Percentiles rank a stretch among this genome's conserved stretches.
Evolutionary conservation across 2,888 invertebrate genomes (phyloP).

Genomic region (Ferrisia virgata): DNA sequence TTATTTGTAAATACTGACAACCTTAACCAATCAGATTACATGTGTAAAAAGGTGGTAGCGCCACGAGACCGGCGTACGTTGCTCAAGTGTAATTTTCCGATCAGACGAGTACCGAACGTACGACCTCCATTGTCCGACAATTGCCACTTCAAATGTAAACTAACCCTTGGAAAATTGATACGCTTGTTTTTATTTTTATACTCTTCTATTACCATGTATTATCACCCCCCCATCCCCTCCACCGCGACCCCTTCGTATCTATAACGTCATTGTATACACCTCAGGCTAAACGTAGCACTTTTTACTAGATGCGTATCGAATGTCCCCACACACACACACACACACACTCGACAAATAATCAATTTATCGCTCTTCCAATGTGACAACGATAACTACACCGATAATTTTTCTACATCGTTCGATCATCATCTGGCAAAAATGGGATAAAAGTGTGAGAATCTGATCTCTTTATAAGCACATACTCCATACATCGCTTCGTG

Average conservation of each 20-base stretch:
- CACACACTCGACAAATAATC: not conserved
- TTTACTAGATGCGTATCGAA: conserved; percentile 14
- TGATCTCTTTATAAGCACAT: not conserved
- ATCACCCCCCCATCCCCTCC: not conserved
- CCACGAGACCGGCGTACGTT: conserved; percentile 37
- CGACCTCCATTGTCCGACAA: conserved; percentile 3
- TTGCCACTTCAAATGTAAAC: conserved; percentile 34
- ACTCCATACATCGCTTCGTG: not conserved
- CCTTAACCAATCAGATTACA: conserved; percentile 35
- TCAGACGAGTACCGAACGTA: conserved; percentile 6
- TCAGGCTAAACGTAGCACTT: not conserved
- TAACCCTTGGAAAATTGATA: conserved; percentile 40
- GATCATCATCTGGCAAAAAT: not conserved
- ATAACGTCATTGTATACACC: no score
- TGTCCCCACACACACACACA: not conserved
- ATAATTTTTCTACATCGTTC: not conserved
- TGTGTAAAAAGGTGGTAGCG: conserved; percentile 10
- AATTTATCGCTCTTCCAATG: not conserved
- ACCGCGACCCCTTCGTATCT: no score
- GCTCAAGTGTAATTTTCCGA: conserved; percentile 34
- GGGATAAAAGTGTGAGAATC: not conserved
- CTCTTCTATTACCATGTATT: no score
- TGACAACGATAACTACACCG: not conserved
- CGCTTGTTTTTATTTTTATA: conserved; percentile 21
- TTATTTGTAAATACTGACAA: conserved; percentile 41